Percentiles rank a stretch among this genome's conserved stretches.
phyloP scores from a whole-genome alignment of 2,797 vertebrate genomes.

The Perodicticus potto region DNA sequence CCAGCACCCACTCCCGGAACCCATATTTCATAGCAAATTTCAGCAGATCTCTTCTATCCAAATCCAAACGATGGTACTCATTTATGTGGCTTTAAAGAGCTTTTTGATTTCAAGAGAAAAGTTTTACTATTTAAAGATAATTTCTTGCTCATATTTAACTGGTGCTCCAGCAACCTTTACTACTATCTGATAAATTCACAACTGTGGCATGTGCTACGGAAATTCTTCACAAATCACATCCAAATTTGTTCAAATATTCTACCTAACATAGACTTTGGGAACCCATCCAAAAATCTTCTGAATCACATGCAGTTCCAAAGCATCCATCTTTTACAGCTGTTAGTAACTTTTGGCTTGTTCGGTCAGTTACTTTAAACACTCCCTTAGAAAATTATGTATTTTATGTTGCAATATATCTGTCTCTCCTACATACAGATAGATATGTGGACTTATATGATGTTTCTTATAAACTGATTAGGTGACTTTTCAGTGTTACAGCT shows the following conservation, averaged over 20 bases:
- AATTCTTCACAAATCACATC: slow-evolving; percentile 49
- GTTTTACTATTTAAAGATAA: background rate
- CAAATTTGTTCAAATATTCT: slow-evolving; percentile 57
- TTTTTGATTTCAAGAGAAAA: slow-evolving; percentile 11
- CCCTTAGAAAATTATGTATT: slow-evolving; percentile 21
- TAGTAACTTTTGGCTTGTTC: slow-evolving; percentile 1
- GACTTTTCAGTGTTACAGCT: background rate
- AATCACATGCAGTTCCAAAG: background rate
- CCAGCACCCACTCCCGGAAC: background rate
- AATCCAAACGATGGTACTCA: slow-evolving; percentile 25
- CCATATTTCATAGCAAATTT: slow-evolving; percentile 22
- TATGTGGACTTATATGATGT: background rate
- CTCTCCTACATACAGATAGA: background rate
- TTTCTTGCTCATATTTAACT: background rate
- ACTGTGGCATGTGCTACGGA: background rate
- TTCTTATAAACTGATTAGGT: background rate
- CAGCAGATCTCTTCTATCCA: background rate
- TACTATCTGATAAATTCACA: slow-evolving; percentile 25
- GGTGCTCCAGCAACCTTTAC: background rate
- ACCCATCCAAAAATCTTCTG: slow-evolving; percentile 17
- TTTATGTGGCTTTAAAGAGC: slow-evolving; percentile 37
- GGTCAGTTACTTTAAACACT: slow-evolving; percentile 31
- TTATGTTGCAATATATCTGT: background rate
- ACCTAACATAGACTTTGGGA: background rate
- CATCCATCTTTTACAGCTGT: background rate